These are phyloP conservation scores for Epinephelus cyanopodus DNA, from an alignment of 2,113 vertebrate genomes.

Conservation along the genomic window DNA sequence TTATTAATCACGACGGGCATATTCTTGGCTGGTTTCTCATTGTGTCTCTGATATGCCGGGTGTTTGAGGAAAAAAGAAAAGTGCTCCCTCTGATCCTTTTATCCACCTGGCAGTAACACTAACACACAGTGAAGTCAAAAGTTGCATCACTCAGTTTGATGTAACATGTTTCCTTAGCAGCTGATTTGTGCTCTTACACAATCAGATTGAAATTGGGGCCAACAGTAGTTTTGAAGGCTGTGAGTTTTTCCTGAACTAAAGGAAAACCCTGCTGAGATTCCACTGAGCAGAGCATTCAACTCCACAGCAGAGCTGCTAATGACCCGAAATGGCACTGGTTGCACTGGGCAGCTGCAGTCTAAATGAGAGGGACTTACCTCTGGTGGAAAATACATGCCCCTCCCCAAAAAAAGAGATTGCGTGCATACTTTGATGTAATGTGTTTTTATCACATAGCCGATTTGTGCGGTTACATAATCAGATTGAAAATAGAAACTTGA, in stretches of 20 bases:
- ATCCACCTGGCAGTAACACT: not conserved
- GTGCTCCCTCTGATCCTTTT: not conserved
- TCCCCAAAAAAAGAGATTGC: not conserved
- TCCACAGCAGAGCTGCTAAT: not conserved
- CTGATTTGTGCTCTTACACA: slow-evolving; percentile 49
- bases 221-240: not conserved
- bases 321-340: not conserved
- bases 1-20: slow-evolving; percentile 54
- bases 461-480: slow-evolving; percentile 56
- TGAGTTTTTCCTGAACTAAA: not conserved
- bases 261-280: not conserved
- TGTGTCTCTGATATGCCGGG: not conserved
- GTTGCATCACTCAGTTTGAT: slow-evolving; percentile 39
- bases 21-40: slow-evolving; percentile 20
- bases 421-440: slow-evolving; percentile 23
- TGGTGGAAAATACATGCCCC: no score
- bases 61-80: not conserved
- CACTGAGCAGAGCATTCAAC: not conserved
- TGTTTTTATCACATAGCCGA: slow-evolving; percentile 44
- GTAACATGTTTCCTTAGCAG: slow-evolving; percentile 27
- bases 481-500: slow-evolving; percentile 60
- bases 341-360: not conserved
- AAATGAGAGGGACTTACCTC: not conserved
- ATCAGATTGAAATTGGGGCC: slow-evolving; percentile 36
- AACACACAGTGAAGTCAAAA: slow-evolving; percentile 5